Evolutionary conservation across 2,113 vertebrate genomes (phyloP), one percentile per base, ranked within the genome.

Genomic region (Pluvianellus socialis): DNA sequence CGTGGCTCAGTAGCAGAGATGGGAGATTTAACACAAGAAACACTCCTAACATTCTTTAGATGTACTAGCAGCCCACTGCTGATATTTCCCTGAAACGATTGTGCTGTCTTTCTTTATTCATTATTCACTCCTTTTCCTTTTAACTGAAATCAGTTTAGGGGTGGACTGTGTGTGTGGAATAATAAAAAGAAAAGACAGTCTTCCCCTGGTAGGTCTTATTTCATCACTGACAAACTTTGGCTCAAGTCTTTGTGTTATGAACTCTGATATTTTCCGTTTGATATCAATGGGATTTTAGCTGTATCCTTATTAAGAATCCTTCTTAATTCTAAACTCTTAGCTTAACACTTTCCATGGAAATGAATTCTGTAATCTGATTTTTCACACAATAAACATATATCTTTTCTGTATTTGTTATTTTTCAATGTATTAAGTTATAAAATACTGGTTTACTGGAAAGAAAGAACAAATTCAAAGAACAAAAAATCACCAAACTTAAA

Each of bases 31-130:
- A 76, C 71, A 76, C 65, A 93, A 86, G 68, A 95, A 86, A 40
- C 50, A 42, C 86, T 95, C 83, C 66, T 94, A 77, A 92, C 44
- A 86, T 96, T 96, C 92, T 88, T 96, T 75, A 97, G 90, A 94
- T 95, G 28, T 81, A 62, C 55, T 53, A 68, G 61, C 68, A 95
- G 44, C 59, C 42, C 56, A 79, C 88, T 88, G 84, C 80, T 95
- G 84, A 96, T 96, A 94, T 83, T 88, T 79, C 55, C 24, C 49
- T 94, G 79, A 93, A 97, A 96, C 84, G 49, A 92, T 96, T 88
- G 66, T 82, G 74, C 80, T 92, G 44, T 85, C 86, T 96, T 50
- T 83, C 45, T 89, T 90, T 85, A 91, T 62, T 83, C 94, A 79
- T 97, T 96, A 97, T 95, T 97, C 89, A 95, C 59, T 88, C 42